Evolutionary conservation across 1,140 invertebrate genomes (phyloP), one percentile per base, ranked within the genome.

Genomic region (Conus betulinus): DNA sequence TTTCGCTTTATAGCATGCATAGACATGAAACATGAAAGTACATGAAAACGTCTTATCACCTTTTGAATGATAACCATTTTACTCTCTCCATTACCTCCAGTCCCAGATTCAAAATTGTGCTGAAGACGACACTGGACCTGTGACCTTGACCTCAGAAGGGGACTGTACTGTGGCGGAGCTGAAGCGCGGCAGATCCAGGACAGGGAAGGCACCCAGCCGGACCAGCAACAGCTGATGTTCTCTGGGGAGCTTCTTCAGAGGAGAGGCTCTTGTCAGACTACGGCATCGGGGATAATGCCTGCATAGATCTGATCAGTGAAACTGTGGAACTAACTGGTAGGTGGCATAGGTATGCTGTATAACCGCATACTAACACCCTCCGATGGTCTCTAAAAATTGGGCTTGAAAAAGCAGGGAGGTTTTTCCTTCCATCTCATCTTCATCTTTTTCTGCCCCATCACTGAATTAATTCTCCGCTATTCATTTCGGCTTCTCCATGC

Each of bases 181-280:
- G 74, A 89, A 87, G 84, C n/a, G n/a, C 23, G 52, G 4, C 55
- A 78, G 17, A 78, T 89, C 51, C n/a, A 53, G 7, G 71, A 83
- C n/a, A 52, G 7, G 63, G 89, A 89, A 20, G 89, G 86, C 4
- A 74, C 23, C 7, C 82, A 23, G 5, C 0, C 4, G 1, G 74
- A 85, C 7, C 60, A 78, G 27, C 85, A 84, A 82, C 25, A 67
- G 10, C 25, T 89, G 25, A 51, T 89, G n/a, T 89, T 85, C 67
- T 55, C 74, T 3, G 84, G 87, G 3, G 39, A 57, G 39, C 13
- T 85, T 83, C 39, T 88, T 39, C 71, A 88, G 13, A 84, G 88
- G n/a, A 76, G 20, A 20, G 10, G 52, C n/a, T n/a, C 0, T 51
- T 88, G n/a, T 55, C 27, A 11, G 87, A 90, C 25, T 60, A 57